These are phyloP conservation scores for Operophtera brumata DNA, from an alignment of 2,888 invertebrate genomes.

Conservation along the genomic window DNA sequence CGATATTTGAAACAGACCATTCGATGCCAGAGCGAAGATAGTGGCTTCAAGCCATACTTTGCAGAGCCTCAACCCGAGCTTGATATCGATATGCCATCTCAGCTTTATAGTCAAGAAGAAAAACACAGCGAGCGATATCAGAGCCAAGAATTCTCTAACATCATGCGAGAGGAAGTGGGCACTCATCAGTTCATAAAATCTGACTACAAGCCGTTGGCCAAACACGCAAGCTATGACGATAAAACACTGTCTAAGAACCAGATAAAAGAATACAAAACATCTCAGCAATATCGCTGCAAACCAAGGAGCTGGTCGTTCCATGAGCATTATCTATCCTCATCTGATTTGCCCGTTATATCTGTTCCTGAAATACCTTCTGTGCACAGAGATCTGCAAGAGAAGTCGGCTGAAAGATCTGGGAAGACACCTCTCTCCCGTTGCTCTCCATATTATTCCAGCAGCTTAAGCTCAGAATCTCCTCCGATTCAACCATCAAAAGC, in stretches of 20 bases:
- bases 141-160: slow-evolving; percentile 82
- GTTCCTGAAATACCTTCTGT: slow-evolving; percentile 78
- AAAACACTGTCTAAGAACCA: slow-evolving; percentile 83
- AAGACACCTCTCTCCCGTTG: slow-evolving; percentile 83
- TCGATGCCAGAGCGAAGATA: slow-evolving; percentile 83
- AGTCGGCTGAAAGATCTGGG: slow-evolving; percentile 66
- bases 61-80: slow-evolving; percentile 75
- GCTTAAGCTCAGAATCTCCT: slow-evolving; percentile 87
- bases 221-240: slow-evolving; percentile 84
- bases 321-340: slow-evolving; percentile 81
- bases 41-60: slow-evolving; percentile 67
- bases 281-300: slow-evolving; percentile 79
- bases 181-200: slow-evolving; percentile 69
- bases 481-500: slow-evolving; percentile 84
- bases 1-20: slow-evolving; percentile 75
- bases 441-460: slow-evolving; percentile 88
- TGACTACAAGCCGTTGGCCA: slow-evolving; percentile 81
- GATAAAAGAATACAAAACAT: slow-evolving; percentile 82
- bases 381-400: slow-evolving; percentile 72
- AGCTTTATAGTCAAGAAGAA: slow-evolving; percentile 82
- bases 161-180: slow-evolving; percentile 63
- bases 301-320: slow-evolving; percentile 84
- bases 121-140: slow-evolving; percentile 83
- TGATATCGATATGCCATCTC: slow-evolving; percentile 79
- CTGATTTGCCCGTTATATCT: slow-evolving; percentile 77